Percentiles rank a stretch among this genome's conserved stretches.
Conservation (phyloP, 2,113 vertebrate genomes). For the Lophura nycthemera region DNA sequence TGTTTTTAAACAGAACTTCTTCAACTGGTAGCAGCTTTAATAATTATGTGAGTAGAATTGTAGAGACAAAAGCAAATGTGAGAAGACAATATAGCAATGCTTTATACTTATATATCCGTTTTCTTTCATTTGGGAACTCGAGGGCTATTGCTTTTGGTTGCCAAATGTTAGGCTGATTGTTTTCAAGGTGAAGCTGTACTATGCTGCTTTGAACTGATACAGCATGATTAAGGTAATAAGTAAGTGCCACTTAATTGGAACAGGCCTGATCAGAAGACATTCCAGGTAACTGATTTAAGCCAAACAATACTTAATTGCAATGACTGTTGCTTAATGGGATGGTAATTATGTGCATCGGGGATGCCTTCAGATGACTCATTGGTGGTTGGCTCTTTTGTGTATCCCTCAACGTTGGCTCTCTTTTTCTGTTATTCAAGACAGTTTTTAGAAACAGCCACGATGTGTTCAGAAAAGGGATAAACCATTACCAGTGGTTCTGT, state of each 20-base stretch:
- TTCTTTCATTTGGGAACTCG: slow-evolving; percentile 13
- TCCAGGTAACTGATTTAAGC: slow-evolving; percentile 70
- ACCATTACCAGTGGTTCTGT: background rate
- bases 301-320: slow-evolving; percentile 71
- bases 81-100: background rate
- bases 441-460: slow-evolving; percentile 19
- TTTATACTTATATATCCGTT: background rate
- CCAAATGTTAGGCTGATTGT: slow-evolving; percentile 54
- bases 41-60: slow-evolving; percentile 14
- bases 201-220: slow-evolving; percentile 66
- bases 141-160: slow-evolving; percentile 33
- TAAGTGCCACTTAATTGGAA: slow-evolving; percentile 68
- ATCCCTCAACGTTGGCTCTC: slow-evolving; percentile 27
- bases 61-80: background rate
- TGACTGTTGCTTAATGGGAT: slow-evolving; percentile 65
- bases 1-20: slow-evolving; percentile 29
- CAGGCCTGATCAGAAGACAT: slow-evolving; percentile 67
- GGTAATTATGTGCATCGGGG: slow-evolving; percentile 60
- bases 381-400: slow-evolving; percentile 50
- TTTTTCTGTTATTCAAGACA: slow-evolving; percentile 32
- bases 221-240: slow-evolving; percentile 65
- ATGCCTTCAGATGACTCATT: slow-evolving; percentile 67
- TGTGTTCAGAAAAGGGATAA: slow-evolving; percentile 23
- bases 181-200: slow-evolving; percentile 68
- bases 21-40: slow-evolving; percentile 16